phyloP scores from a whole-genome alignment of 2,888 invertebrate species.

The Drosophila pegasa region DNA sequence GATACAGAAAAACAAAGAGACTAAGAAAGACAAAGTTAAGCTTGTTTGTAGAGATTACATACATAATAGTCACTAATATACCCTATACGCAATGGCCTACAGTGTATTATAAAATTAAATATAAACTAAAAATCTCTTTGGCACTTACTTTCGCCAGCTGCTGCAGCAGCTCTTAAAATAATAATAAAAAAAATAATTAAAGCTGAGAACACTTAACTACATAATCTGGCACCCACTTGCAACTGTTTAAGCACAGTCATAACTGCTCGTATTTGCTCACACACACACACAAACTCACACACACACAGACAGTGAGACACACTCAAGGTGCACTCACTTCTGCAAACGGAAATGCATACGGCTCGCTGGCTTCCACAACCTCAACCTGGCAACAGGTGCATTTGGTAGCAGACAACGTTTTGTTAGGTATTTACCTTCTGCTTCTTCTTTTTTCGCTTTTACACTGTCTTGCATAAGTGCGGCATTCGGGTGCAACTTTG shows the following conservation, averaged over 20 bases:
- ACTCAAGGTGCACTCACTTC: slow-evolving; percentile 19
- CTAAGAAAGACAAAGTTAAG: neutral
- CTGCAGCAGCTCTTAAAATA: slow-evolving; percentile 3
- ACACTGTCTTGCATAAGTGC: slow-evolving; percentile 21
- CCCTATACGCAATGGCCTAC: neutral
- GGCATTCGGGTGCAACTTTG: slow-evolving; percentile 49
- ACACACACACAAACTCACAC: slow-evolving; percentile 9
- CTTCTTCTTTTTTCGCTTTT: neutral
- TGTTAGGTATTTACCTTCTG: slow-evolving; percentile 2
- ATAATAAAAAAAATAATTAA: slow-evolving; percentile 19
- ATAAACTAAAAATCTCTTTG: slow-evolving; percentile 26
- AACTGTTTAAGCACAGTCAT: slow-evolving; percentile 11
- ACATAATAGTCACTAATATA: neutral
- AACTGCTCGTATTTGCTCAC: slow-evolving; percentile 18
- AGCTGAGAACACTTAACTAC: slow-evolving; percentile 49
- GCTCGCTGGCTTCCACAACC: slow-evolving; percentile 66
- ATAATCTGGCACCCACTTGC: slow-evolving; percentile 33
- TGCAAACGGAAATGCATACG: slow-evolving; percentile 77
- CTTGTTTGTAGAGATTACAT: neutral
- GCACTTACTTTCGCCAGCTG: slow-evolving; percentile 65
- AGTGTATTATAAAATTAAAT: slow-evolving; percentile 1
- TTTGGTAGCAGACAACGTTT: slow-evolving; percentile 37
- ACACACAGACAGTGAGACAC: neutral
- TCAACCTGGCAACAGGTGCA: slow-evolving; percentile 55
- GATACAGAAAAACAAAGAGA: neutral